Conservation (phyloP, 2,888 invertebrate species). For the Hypena proboscidalis region DNA sequence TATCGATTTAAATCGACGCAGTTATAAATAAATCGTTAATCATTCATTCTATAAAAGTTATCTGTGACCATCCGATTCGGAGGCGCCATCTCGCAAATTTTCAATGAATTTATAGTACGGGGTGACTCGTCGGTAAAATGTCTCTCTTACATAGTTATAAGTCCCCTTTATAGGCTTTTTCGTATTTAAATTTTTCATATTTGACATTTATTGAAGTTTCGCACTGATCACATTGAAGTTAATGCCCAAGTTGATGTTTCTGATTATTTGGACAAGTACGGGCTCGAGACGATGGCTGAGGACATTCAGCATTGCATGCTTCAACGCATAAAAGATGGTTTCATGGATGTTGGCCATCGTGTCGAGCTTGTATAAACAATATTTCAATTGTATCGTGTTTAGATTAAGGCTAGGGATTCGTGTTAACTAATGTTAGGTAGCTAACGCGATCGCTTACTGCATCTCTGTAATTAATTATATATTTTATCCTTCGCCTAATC, state of each 20-base stretch:
- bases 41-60: slow-evolving; percentile 26
- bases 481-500: slow-evolving; percentile 59
- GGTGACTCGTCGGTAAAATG: slow-evolving; percentile 45
- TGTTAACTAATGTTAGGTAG: slow-evolving; percentile 82
- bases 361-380: slow-evolving; percentile 25
- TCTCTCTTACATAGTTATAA: slow-evolving; percentile 56
- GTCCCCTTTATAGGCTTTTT: slow-evolving; percentile 58
- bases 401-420: slow-evolving; percentile 78
- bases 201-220: slow-evolving; percentile 58
- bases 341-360: slow-evolving; percentile 17
- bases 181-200: slow-evolving; percentile 44
- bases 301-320: slow-evolving; percentile 9
- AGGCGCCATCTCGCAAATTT: slow-evolving; percentile 30
- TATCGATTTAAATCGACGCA: slow-evolving; percentile 22
- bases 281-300: slow-evolving; percentile 34
- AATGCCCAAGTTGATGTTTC: slow-evolving; percentile 60
- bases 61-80: slow-evolving; percentile 12
- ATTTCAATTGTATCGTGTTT: slow-evolving; percentile 66
- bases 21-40: slow-evolving; percentile 22
- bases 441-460: slow-evolving; percentile 77
- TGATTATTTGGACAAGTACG: slow-evolving; percentile 39
- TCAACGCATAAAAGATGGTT: slow-evolving; percentile 4
- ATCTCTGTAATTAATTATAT: slow-evolving; percentile 56
- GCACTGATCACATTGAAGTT: slow-evolving; percentile 57
- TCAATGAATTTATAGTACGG: slow-evolving; percentile 38